Conservation (phyloP, 2,888 invertebrate species). For the Cephus nigrinus region DNA sequence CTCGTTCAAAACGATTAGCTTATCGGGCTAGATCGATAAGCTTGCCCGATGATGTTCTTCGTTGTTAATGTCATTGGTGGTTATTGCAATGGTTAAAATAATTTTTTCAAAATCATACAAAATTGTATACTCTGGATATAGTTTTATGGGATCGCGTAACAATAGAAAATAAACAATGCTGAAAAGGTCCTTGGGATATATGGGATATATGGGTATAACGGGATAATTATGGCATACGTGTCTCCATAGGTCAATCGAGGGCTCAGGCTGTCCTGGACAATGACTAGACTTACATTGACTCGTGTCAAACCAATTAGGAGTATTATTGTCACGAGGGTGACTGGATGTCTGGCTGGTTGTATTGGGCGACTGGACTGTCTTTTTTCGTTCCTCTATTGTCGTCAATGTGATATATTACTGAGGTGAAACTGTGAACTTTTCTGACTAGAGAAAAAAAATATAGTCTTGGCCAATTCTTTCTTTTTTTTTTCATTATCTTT, state of each 20-base stretch:
- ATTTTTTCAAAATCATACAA: too few species aligned
- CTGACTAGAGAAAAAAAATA: too few species aligned
- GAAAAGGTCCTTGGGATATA: too few species aligned
- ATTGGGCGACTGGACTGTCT: constrained; percentile 8
- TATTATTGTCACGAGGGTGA: constrained; percentile 52
- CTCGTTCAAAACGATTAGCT: not conserved
- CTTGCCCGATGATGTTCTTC: not conserved
- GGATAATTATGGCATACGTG: constrained; percentile 41
- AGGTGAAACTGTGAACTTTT: not conserved
- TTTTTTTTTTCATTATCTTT: too few species aligned
- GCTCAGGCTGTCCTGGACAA: constrained; percentile 43
- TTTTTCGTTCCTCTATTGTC: constrained; percentile 24
- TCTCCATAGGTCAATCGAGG: constrained; percentile 34
- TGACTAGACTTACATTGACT: constrained; percentile 37
- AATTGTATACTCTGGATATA: too few species aligned
- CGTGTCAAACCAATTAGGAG: constrained; percentile 57
- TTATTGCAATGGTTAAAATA: too few species aligned
- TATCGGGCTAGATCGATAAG: not conserved
- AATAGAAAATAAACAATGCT: too few species aligned
- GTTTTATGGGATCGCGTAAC: too few species aligned
- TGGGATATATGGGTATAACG: not conserved
- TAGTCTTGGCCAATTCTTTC: too few species aligned
- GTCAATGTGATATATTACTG: constrained; percentile 52
- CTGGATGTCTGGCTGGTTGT: constrained; percentile 30
- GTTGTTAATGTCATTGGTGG: not conserved